Conservation (phyloP, 2,888 invertebrate genomes). For the Microplitis deprimator region DNA sequence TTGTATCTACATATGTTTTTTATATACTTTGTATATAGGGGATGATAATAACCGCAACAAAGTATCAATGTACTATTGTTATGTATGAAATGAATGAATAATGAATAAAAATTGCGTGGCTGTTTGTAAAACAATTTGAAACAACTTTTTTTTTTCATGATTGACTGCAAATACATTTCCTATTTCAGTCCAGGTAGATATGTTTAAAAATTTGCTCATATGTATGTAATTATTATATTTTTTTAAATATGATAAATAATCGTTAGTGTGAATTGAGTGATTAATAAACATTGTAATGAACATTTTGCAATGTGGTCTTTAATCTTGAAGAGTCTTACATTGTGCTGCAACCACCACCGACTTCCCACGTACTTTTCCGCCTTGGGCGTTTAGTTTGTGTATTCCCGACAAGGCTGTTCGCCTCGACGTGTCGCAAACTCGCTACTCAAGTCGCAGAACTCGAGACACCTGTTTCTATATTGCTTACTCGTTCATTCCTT, state of each 20-base stretch:
- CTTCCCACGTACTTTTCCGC: constrained; percentile 38
- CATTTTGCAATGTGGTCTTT: constrained; percentile 22
- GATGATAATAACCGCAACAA: neutral
- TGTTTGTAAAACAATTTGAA: too few relatives aligned
- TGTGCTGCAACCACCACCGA: constrained; percentile 12
- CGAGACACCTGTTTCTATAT: constrained; percentile 40
- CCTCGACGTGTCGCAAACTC: constrained; percentile 38
- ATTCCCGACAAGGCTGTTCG: constrained; percentile 33
- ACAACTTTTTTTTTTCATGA: too few relatives aligned
- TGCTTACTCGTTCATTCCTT: constrained; percentile 7
- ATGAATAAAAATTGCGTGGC: too few relatives aligned
- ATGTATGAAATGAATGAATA: neutral
- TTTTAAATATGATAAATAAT: neutral
- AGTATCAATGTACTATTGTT: neutral
- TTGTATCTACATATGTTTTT: neutral
- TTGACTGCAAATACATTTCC: too few relatives aligned
- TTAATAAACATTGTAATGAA: neutral
- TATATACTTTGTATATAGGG: neutral
- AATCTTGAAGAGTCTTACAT: constrained; percentile 17
- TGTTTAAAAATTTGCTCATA: neutral
- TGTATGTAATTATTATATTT: neutral
- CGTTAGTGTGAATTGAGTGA: neutral
- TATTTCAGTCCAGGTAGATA: too few relatives aligned
- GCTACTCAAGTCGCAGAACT: constrained; percentile 27
- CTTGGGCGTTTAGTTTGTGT: constrained; percentile 28